Conservation (phyloP, 2,888 invertebrate species). For the Melanchra persicariae region DNA sequence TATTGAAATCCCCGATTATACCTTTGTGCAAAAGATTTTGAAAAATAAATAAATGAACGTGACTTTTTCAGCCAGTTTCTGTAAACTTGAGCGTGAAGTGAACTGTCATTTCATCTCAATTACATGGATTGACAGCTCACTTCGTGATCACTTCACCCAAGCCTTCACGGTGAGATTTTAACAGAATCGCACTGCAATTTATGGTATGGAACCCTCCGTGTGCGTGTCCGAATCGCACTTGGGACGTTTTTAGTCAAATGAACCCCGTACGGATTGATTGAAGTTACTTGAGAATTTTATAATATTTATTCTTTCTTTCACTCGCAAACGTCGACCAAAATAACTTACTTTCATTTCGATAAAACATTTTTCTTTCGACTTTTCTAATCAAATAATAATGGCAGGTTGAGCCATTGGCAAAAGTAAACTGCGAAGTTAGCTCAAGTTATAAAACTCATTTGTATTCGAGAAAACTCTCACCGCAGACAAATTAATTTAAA, state of each 20-base stretch:
- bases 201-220: not conserved
- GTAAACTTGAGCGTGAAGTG: no score
- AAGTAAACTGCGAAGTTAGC: conserved; percentile 4
- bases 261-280: not conserved
- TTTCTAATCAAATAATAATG: conserved; percentile 10
- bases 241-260: not conserved
- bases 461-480: conserved; percentile 34
- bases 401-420: conserved; percentile 3
- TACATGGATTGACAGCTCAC: no score
- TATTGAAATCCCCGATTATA: no score
- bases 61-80: no score
- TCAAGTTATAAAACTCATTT: conserved; percentile 41
- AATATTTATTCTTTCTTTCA: not conserved
- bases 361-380: conserved; percentile 8
- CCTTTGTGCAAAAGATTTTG: no score
- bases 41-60: no score
- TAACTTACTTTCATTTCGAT: not conserved
- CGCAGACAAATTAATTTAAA: conserved; percentile 46
- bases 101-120: no score
- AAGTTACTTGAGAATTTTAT: not conserved
- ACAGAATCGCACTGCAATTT: no score
- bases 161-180: no score
- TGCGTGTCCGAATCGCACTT: not conserved
- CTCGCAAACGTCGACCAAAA: not conserved
- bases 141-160: no score